Evolutionary conservation across 2,797 vertebrate species (phyloP), one percentile per base, ranked within the genome.

Genomic region (Neostethus bicornis): DNA sequence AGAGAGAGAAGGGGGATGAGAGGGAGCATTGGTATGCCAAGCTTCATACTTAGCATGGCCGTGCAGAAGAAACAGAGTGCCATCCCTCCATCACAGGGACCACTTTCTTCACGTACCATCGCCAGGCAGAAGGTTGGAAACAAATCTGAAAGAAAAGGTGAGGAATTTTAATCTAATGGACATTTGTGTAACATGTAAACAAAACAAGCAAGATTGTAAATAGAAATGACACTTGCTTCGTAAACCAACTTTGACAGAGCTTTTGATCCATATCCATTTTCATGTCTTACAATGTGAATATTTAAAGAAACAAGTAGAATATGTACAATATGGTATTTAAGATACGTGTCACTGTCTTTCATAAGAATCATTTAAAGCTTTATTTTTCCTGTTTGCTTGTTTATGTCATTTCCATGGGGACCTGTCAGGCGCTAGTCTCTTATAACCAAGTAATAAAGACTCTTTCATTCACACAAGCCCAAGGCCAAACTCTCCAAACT

Each of bases 31-130:
- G 77, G 79, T 66, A 87, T 83, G 70, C 77, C 73, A 79, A 53
- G 58, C 83, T 87, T 83, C 85, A 43, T 72, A 49, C 45, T 69
- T 55, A 83, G 77, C 81, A 90, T 89, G 89, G 85, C 85, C 55
- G 86, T 84, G 58, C 76, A 84, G 84, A 86, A 82, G 80, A 87
- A 80, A 37, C 78, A 77, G 63, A 77, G 73, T 49, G 79, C 31
- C 55, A 35, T 72, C 79, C 80, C 84, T 86, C 79, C 86, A 69
- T 80, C 84, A 12, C 80, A 61, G 77, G 82, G 83, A 70, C 79
- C 84, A 2, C 75, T 81, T 43, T 80, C 83, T 20, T 41, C 71
- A 66, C 61, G 47, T 6, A 82, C 56, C 54, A 45, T 73, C 12
- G 13, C 81, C 28, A 77, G 39, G 42, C 84, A 79, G 23, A 81